Evolutionary conservation across 1,140 invertebrate genomes (phyloP).

Genomic region (Drosophila athabasca): DNA sequence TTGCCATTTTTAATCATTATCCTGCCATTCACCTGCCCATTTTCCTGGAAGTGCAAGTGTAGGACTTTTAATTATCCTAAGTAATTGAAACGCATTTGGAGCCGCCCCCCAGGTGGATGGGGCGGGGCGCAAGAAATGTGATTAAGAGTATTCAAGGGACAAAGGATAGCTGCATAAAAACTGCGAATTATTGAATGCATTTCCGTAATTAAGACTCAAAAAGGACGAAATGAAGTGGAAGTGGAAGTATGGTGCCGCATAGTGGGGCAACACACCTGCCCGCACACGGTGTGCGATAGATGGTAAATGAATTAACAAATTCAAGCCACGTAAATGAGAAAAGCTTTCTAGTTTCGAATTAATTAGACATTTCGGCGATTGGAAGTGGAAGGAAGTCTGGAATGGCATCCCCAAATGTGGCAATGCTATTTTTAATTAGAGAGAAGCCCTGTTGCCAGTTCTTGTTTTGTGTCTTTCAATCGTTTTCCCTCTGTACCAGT

Average conservation of each 20-base stretch:
- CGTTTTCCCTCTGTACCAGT: too few relatives aligned
- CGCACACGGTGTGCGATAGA: too few relatives aligned
- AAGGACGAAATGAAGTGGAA: background rate
- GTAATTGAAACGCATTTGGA: conserved; percentile 60
- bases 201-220: background rate
- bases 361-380: conserved; percentile 58
- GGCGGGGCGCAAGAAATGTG: conserved; percentile 15
- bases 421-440: too few relatives aligned
- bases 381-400: too few relatives aligned
- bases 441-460: conserved; percentile 4
- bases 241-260: too few relatives aligned
- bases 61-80: conserved; percentile 66
- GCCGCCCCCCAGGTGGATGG: conserved; percentile 17
- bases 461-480: background rate
- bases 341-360: conserved; percentile 66
- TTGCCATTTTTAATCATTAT: conserved; percentile 18
- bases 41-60: conserved; percentile 9
- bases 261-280: too few relatives aligned
- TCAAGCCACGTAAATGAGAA: conserved; percentile 58
- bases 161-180: background rate
- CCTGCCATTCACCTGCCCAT: conserved; percentile 24
- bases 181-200: conserved; percentile 17
- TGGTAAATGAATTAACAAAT: conserved; percentile 15
- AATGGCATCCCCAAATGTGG: background rate
- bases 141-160: conserved; percentile 16